Base-by-base conservation (phyloP, 2,113 vertebrate species). In the Thermophis baileyi region DNA sequence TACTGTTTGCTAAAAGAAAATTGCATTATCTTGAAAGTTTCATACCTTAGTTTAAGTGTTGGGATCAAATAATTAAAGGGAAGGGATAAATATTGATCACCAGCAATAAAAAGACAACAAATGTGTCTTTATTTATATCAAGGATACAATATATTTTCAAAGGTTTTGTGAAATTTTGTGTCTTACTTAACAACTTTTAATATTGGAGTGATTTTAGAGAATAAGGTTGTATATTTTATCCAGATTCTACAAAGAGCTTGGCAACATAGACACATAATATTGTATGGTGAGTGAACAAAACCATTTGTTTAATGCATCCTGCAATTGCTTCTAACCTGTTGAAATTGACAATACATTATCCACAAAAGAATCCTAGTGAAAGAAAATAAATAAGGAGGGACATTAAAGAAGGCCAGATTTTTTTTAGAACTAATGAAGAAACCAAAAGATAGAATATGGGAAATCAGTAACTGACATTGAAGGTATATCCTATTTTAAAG, bases 251-350 rank as follows among this genome's bases (percentile, higher is more conserved):
- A 91, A 93, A 95, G 91, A 94, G 74, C 0, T 0, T 92, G 95
- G 93, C 95, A 94, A 90, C 0, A 1, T 18, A 60, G 92, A 94
- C 91, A 93, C 0, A 4, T 0, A 0, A 89, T 95, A 94, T 91
- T 63, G 3, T 88, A 92, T 1, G 89, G 89, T 60, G 92, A 96
- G 91, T 90, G 92, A 93, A 92, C 69, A 96, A 94, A 94, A 81
- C 0, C 46, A 93, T 44, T 93, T 93, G 91, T 81, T 81, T 90
- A 57, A 94, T 93, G 90, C 96, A 90, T 94, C 93, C 95, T 97
- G 95, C 93, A 92, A 25, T 94, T 63, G 54, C 90, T 85, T 94
- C 90, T 0, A 0, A 91, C 91, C 88, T 91, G 91, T 49, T 90
- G 94, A 92, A 94, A 93, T 92, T 95, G 94, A 95, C 94, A 95